phyloP scores from a whole-genome alignment of 2,113 vertebrate species.

The Ammospiza nelsoni region DNA sequence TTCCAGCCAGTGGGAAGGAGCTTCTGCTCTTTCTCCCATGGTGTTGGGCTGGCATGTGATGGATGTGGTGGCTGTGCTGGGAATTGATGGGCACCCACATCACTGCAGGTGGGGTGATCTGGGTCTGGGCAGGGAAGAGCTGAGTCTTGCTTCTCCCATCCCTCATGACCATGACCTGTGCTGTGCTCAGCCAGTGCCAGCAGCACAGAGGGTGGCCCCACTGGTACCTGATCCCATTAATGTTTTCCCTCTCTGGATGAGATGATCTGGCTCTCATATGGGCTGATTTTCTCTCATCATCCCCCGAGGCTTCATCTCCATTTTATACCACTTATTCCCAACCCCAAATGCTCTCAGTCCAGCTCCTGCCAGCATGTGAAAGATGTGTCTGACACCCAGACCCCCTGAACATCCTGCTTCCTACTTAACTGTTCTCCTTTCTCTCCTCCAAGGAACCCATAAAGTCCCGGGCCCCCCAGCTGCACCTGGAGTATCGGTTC shows the following conservation, averaged over 20 bases:
- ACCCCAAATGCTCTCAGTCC: background rate
- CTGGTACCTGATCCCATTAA: background rate
- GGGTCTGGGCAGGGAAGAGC: background rate
- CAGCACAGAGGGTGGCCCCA: background rate
- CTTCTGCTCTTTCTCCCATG: background rate
- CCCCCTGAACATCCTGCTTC: background rate
- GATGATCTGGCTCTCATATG: background rate
- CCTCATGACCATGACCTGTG: background rate
- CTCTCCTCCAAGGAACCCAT: constrained; percentile 87
- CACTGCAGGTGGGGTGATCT: background rate
- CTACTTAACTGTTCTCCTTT: background rate
- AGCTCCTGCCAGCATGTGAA: background rate
- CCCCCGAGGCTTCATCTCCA: background rate
- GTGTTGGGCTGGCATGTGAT: background rate
- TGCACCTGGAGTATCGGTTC: constrained; percentile 98
- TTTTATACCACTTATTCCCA: background rate
- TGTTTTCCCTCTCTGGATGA: background rate
- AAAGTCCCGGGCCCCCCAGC: constrained; percentile 95
- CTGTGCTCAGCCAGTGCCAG: background rate
- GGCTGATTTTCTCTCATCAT: background rate
- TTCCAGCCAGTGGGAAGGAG: background rate
- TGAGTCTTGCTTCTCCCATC: background rate
- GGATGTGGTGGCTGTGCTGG: too few relatives aligned
- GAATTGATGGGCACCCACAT: background rate
- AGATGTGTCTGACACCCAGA: background rate